Conservation (phyloP, 2,888 invertebrate species). For the Xestia c-nigrum region DNA sequence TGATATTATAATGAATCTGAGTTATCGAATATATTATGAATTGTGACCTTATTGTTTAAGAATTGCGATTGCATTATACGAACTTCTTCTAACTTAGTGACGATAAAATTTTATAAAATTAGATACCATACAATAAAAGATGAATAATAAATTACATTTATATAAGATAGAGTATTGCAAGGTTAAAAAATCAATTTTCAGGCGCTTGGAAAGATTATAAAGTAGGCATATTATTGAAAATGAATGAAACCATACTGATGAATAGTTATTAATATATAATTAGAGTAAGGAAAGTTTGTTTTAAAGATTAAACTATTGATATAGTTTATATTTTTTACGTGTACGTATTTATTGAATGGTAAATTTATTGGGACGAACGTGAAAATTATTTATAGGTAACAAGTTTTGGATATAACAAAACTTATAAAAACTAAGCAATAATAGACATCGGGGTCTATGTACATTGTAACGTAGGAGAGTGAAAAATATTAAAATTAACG, state of each 20-base stretch:
- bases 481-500: conserved; percentile 82
- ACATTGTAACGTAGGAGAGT: conserved; percentile 88
- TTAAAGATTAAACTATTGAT: conserved; percentile 91
- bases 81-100: conserved; percentile 80
- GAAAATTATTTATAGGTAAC: conserved; percentile 90
- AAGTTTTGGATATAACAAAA: conserved; percentile 88
- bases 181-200: conserved; percentile 81
- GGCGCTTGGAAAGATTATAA: conserved; percentile 90
- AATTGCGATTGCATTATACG: conserved; percentile 70
- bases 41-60: conserved; percentile 82
- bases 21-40: conserved; percentile 75
- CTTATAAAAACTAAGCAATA: conserved; percentile 90
- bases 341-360: conserved; percentile 91
- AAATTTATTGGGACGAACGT: conserved; percentile 90
- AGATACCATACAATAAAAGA: conserved; percentile 80
- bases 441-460: conserved; percentile 89
- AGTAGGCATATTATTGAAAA: conserved; percentile 90
- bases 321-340: conserved; percentile 91
- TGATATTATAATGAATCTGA: conserved; percentile 80
- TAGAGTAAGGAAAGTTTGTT: conserved; percentile 89
- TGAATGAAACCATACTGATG: conserved; percentile 89
- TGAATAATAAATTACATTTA: conserved; percentile 80
- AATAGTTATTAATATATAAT: conserved; percentile 91
- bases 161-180: conserved; percentile 86
- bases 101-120: conserved; percentile 84